Conservation (phyloP, 2,113 vertebrate species). For the Donacobius atricapilla region DNA sequence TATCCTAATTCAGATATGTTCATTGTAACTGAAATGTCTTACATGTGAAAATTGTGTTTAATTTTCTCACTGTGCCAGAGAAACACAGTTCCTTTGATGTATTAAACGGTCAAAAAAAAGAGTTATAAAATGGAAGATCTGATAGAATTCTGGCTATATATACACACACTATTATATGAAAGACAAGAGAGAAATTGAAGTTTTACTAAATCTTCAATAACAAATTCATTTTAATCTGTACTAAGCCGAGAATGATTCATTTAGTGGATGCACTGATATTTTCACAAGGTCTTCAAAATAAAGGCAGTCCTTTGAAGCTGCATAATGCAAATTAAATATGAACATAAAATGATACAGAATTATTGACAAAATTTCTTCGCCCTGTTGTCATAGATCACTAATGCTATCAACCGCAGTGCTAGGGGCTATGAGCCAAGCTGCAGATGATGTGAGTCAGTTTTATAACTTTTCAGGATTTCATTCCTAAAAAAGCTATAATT, state of each 20-base stretch:
- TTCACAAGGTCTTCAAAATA: background rate
- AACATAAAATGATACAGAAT: background rate
- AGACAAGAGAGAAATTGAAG: background rate
- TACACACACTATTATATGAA: background rate
- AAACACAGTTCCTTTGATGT: background rate
- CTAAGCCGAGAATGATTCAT: background rate
- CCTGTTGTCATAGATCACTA: background rate
- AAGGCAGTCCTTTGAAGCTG: background rate
- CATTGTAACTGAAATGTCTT: background rate
- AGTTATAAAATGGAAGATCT: background rate
- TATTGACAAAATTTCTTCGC: background rate
- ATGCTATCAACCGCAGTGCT: accelerated
- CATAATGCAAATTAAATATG: background rate
- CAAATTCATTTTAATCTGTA: background rate
- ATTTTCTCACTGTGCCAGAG: background rate
- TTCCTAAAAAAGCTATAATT: background rate
- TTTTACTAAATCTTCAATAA: background rate
- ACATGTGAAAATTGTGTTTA: background rate
- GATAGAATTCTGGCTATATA: background rate
- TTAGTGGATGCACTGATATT: background rate
- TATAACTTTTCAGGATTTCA: background rate
- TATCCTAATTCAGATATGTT: background rate
- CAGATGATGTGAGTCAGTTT: background rate
- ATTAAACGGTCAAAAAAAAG: background rate
- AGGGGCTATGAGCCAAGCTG: background rate